phyloP scores from a whole-genome alignment of 2,888 invertebrate species.

The Gandaritis pyraliata region DNA sequence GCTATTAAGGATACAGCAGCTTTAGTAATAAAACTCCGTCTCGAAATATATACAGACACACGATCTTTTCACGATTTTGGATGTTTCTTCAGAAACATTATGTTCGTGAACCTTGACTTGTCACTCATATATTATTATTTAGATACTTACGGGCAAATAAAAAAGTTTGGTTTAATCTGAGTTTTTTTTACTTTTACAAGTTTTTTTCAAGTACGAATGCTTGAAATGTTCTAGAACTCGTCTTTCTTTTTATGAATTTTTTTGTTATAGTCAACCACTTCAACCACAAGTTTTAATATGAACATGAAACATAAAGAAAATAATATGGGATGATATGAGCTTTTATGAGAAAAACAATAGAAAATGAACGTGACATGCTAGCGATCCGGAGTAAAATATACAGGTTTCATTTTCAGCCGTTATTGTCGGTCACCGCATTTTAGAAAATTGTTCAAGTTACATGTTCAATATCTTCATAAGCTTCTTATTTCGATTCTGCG shows the following conservation, averaged over 20 bases:
- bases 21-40: slow-evolving; percentile 48
- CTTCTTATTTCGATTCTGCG: not conserved
- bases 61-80: slow-evolving; percentile 22
- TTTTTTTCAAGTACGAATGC: too few species aligned
- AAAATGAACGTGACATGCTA: too few species aligned
- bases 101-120: slow-evolving; percentile 14
- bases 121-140: slow-evolving; percentile 3
- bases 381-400: too few species aligned
- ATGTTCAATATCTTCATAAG: not conserved
- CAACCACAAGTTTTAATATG: too few species aligned
- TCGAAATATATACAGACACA: slow-evolving; percentile 52
- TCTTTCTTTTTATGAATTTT: too few species aligned
- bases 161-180: not conserved
- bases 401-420: too few species aligned
- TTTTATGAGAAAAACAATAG: too few species aligned
- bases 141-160: slow-evolving; percentile 6
- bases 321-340: too few species aligned
- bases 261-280: too few species aligned
- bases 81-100: slow-evolving; percentile 19
- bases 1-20: not conserved
- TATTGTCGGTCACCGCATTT: too few species aligned
- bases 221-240: too few species aligned
- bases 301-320: too few species aligned
- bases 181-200: not conserved
- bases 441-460: not conserved